phyloP scores from a whole-genome alignment of 1,140 invertebrate genomes.

The Drosophila sulfurigaster region DNA sequence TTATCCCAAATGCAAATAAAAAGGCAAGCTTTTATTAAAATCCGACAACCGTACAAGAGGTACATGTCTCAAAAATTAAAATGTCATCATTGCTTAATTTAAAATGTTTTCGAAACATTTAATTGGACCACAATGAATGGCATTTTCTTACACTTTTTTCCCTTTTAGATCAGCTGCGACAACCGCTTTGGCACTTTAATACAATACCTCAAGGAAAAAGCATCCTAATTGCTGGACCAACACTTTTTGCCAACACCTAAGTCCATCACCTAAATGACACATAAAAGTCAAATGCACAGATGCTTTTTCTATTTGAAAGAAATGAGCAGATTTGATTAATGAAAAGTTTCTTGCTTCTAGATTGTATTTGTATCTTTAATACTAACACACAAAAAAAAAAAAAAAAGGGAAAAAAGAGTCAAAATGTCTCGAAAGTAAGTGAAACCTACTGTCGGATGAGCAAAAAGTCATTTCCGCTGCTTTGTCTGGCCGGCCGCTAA shows the following conservation, averaged over 20 bases:
- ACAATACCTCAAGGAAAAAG: neutral
- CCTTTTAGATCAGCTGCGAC: neutral
- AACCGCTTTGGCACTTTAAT: conserved; percentile 7
- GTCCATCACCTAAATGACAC: conserved; percentile 42
- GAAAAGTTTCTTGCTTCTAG: conserved; percentile 22
- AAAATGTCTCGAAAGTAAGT: neutral
- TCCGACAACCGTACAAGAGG: neutral
- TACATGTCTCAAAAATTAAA: conserved; percentile 25
- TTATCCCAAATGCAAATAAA: neutral
- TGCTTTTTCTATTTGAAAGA: neutral
- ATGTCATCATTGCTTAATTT: conserved; percentile 65
- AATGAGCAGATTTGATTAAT: conserved; percentile 57
- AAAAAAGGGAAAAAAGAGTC: neutral
- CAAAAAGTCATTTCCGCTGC: conserved; percentile 52
- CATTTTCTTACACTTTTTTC: neutral
- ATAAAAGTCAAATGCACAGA: conserved; percentile 54
- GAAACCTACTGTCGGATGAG: neutral
- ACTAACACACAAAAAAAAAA: neutral
- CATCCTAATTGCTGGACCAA: conserved; percentile 48
- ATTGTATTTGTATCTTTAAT: conserved; percentile 17
- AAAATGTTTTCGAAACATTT: conserved; percentile 19
- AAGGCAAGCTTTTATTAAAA: neutral
- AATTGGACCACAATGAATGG: neutral
- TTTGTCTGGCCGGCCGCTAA: conserved; percentile 36
- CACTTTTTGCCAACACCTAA: neutral